Conservation (phyloP, 2,797 vertebrate genomes). For the Tolypeutes matacus region DNA sequence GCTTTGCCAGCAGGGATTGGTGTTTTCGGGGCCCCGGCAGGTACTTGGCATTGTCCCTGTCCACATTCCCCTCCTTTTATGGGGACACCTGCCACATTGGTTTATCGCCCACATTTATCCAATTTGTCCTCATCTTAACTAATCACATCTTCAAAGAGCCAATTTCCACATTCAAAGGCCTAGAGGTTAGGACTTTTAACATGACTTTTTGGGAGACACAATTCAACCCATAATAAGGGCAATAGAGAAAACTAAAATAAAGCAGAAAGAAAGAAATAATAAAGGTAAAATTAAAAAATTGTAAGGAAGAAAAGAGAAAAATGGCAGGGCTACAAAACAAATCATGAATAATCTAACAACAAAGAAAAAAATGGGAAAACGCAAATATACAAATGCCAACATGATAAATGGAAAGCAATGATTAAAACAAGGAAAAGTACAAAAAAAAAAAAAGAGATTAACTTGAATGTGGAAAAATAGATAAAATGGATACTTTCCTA, state of each 20-base stretch:
- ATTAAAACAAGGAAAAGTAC: not conserved
- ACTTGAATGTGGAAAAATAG: not conserved
- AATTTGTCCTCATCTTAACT: too few relatives aligned
- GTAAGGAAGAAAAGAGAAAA: not conserved
- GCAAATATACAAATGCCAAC: not conserved
- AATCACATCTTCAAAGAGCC: too few relatives aligned
- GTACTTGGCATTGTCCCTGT: too few relatives aligned
- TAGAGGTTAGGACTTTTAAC: too few relatives aligned
- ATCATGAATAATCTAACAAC: too few relatives aligned
- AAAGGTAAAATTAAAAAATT: not conserved
- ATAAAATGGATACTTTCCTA: not conserved
- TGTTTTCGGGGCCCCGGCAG: too few relatives aligned
- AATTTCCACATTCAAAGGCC: too few relatives aligned
- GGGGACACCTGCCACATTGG: too few relatives aligned
- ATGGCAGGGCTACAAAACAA: not conserved
- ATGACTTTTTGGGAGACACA: too few relatives aligned
- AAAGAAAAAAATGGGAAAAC: not conserved
- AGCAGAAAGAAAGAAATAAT: not conserved
- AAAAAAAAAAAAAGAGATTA: not conserved
- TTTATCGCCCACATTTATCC: too few relatives aligned
- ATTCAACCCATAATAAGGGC: not conserved
- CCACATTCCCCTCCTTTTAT: too few relatives aligned
- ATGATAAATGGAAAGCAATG: not conserved
- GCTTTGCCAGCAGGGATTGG: too few relatives aligned
- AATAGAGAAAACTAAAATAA: not conserved